phyloP scores from a whole-genome alignment of 2,113 vertebrate species.

The Myotis lucifugus region DNA sequence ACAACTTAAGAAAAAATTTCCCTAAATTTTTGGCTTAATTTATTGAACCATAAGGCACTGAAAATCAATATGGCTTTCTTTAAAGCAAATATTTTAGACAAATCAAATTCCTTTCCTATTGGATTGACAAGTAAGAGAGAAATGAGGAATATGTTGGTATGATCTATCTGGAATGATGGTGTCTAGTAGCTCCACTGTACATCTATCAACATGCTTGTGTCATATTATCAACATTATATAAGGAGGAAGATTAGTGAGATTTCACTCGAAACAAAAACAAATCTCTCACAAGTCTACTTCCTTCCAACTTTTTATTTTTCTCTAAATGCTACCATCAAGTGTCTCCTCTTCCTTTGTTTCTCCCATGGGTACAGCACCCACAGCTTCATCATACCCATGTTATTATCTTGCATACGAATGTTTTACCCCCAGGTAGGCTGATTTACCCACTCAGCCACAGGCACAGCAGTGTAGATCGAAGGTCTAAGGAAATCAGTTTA shows the following conservation, averaged over 20 bases:
- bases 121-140: background rate
- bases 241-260: background rate
- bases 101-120: background rate
- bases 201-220: background rate
- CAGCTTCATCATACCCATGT: background rate
- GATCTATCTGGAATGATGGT: background rate
- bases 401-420: background rate
- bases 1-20: background rate
- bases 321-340: background rate
- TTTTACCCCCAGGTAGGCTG: background rate
- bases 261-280: background rate
- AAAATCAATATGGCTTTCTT: background rate
- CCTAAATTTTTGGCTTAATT: slow-evolving; percentile 36
- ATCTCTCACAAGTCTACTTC: background rate
- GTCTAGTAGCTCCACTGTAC: background rate
- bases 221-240: background rate
- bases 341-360: background rate
- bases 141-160: background rate
- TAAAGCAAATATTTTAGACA: slow-evolving; percentile 7
- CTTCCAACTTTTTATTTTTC: background rate
- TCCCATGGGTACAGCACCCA: background rate
- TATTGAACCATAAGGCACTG: background rate
- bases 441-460: background rate
- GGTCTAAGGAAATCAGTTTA: background rate
- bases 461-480: background rate